phyloP scores from a whole-genome alignment of 1,140 invertebrate species.

The Macrobrachium nipponense region DNA sequence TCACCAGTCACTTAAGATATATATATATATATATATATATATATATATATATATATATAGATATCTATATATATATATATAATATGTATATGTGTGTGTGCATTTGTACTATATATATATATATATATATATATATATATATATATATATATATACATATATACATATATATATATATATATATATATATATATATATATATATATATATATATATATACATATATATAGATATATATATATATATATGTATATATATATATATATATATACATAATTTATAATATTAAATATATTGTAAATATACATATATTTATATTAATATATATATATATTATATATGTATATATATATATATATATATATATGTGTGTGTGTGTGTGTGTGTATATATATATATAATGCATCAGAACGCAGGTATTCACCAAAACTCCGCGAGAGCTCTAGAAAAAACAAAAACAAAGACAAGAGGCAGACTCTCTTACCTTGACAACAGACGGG shows the following conservation, averaged over 20 bases:
- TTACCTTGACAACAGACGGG: no score
- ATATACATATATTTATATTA: background rate
- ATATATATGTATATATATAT: background rate
- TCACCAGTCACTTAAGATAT: background rate
- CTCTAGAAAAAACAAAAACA: no score
- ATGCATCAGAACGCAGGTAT: no score
- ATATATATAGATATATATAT: background rate
- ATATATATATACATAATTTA: background rate
- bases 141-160: background rate
- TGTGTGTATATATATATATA: background rate
- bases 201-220: background rate
- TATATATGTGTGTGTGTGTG: background rate
- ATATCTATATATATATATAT: background rate
- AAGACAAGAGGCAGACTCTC: no score
- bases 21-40: slow-evolving; percentile 15
- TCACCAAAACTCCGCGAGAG: no score
- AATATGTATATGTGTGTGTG: background rate
- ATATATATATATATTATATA: background rate
- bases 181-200: background rate
- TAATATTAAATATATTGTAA: background rate
- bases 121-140: background rate
- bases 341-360: background rate
- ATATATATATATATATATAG: background rate
- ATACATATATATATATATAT: background rate
- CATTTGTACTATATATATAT: no score